These are phyloP conservation scores for Axea sp. DNA, from an alignment of 2,888 invertebrate species.

Conservation along the genomic window DNA sequence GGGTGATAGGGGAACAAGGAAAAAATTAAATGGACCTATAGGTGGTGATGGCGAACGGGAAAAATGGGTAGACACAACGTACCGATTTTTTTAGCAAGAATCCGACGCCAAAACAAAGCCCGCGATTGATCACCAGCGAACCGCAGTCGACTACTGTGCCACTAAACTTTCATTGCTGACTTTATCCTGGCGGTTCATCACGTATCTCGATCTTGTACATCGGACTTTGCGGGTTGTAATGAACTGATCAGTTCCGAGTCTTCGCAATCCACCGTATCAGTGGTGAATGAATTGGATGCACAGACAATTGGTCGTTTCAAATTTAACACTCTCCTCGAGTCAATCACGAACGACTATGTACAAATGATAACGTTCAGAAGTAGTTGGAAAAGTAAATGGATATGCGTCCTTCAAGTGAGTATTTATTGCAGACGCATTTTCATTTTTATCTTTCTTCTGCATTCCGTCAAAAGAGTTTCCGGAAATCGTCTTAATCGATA, in stretches of 20 bases:
- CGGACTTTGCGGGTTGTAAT: slow-evolving; percentile 28
- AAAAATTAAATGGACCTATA: too few relatives aligned
- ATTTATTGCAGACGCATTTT: too few relatives aligned
- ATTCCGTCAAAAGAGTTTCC: too few relatives aligned
- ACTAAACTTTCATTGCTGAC: slow-evolving; percentile 36
- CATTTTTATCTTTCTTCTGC: too few relatives aligned
- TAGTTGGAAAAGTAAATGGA: background rate
- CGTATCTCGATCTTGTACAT: slow-evolving; percentile 27
- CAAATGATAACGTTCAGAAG: background rate
- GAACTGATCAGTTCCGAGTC: slow-evolving; percentile 36
- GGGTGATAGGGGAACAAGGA: too few relatives aligned
- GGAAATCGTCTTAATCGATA: too few relatives aligned
- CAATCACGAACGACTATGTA: slow-evolving; percentile 9
- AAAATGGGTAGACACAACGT: slow-evolving; percentile 15
- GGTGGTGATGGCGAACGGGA: slow-evolving; percentile 1
- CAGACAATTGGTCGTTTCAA: slow-evolving; percentile 18
- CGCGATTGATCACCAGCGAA: slow-evolving; percentile 37
- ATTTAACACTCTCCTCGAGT: slow-evolving; percentile 15
- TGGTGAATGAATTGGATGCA: slow-evolving; percentile 6
- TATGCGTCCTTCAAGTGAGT: too few relatives aligned
- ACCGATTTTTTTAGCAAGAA: slow-evolving; percentile 48
- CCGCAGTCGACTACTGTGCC: slow-evolving; percentile 10
- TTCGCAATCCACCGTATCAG: slow-evolving; percentile 21
- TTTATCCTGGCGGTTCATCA: slow-evolving; percentile 43
- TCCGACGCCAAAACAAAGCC: slow-evolving; percentile 35